A percentile compares a stretch with the other conserved stretches of the same genome.
Conservation (phyloP, 2,888 invertebrate genomes). For the Plebejus melissa region DNA sequence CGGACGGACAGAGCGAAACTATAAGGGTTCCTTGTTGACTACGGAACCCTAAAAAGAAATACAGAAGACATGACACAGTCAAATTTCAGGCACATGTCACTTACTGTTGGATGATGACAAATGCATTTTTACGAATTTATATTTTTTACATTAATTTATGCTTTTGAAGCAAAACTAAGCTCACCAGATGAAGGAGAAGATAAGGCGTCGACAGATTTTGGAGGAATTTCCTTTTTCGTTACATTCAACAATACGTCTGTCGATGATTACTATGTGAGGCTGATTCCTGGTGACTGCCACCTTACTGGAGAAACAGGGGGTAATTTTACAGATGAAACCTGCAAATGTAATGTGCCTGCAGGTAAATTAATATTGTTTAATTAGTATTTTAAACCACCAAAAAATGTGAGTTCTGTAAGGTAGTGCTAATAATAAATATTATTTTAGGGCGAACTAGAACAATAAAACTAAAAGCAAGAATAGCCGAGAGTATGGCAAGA, state of each 20-base stretch:
- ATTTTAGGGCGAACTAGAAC: conserved; percentile 49
- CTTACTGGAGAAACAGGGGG: conserved; percentile 49
- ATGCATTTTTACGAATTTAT: conserved; percentile 59
- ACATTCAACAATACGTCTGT: conserved; percentile 52
- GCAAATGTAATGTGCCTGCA: conserved; percentile 44
- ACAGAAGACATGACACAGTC: neutral
- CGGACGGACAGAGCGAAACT: no score
- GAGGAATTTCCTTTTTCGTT: conserved; percentile 51
- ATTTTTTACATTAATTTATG: conserved; percentile 46
- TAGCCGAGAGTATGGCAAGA: conserved; percentile 52
- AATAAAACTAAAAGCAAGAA: conserved; percentile 54
- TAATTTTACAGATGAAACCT: conserved; percentile 49
- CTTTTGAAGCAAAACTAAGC: conserved; percentile 40
- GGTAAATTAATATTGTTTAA: conserved; percentile 42
- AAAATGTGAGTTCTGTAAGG: neutral
- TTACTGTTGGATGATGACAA: conserved; percentile 41
- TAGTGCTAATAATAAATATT: conserved; percentile 13
- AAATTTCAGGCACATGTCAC: neutral
- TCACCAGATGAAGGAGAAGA: conserved; percentile 46
- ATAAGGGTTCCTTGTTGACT: no score
- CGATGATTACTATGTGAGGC: conserved; percentile 48
- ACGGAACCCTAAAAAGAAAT: neutral
- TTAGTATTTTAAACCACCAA: neutral
- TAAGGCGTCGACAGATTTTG: conserved; percentile 40
- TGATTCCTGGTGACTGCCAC: conserved; percentile 58